These are phyloP conservation scores for Pardosa pseudoannulata DNA, from an alignment of 2,888 invertebrate genomes.

Conservation along the genomic window DNA sequence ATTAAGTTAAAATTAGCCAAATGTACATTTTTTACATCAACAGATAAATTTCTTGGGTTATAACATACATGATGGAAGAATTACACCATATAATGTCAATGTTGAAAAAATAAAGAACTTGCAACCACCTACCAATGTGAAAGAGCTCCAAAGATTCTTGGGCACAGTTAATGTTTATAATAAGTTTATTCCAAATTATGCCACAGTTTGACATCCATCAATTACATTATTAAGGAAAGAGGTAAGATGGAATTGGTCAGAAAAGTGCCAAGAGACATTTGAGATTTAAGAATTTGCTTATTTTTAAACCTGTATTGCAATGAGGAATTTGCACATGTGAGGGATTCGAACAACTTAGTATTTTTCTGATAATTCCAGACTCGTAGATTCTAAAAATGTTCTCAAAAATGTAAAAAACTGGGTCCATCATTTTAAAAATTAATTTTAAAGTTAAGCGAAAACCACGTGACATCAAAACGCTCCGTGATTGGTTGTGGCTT, in stretches of 20 bases:
- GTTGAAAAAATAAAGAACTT: background rate
- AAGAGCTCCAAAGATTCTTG: background rate
- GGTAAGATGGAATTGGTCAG: background rate
- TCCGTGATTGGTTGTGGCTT: too few relatives aligned
- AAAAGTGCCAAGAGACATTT: background rate
- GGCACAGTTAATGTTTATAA: background rate
- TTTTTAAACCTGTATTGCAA: too few relatives aligned
- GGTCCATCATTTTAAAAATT: too few relatives aligned
- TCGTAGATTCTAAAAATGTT: too few relatives aligned
- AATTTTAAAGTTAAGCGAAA: too few relatives aligned
- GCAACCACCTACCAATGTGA: background rate
- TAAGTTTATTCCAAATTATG: background rate
- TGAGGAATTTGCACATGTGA: too few relatives aligned
- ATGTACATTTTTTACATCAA: background rate
- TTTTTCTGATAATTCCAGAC: too few relatives aligned
- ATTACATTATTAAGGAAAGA: background rate
- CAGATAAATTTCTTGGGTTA: conserved; percentile 1
- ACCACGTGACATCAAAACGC: too few relatives aligned
- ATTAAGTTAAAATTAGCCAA: background rate
- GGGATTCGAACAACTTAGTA: too few relatives aligned
- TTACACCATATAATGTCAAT: background rate
- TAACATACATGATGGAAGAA: background rate
- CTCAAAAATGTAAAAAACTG: too few relatives aligned
- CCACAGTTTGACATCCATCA: background rate
- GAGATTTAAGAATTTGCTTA: too few relatives aligned